Conservation (phyloP, 2,888 invertebrate species). For the Acanthopleura granulata region DNA sequence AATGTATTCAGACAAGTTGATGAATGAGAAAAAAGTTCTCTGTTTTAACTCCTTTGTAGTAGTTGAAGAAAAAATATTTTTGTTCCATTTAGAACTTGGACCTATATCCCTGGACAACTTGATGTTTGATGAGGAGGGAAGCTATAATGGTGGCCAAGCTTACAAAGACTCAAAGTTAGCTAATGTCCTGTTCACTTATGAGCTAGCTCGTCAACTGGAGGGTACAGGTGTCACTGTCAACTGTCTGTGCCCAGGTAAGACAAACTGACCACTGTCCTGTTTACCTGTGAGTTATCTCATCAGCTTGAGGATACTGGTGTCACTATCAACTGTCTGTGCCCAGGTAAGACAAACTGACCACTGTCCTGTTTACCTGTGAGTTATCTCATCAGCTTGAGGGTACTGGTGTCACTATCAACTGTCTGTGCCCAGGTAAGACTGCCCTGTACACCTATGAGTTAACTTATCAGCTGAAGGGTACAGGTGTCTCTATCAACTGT, state of each 20-base stretch:
- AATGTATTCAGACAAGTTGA: too few relatives aligned
- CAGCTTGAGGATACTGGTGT: neutral
- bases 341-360: neutral
- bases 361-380: neutral
- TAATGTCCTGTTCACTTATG: conserved; percentile 52
- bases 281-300: neutral
- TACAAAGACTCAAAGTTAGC: conserved; percentile 62
- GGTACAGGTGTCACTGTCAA: conserved; percentile 52
- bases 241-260: conserved; percentile 54
- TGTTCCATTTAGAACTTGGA: neutral
- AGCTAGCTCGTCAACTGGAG: conserved; percentile 49
- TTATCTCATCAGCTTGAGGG: neutral
- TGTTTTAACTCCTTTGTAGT: too few relatives aligned
- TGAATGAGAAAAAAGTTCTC: too few relatives aligned
- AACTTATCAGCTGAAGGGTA: neutral
- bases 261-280: neutral
- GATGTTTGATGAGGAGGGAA: conserved; percentile 24
- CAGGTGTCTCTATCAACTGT: conserved; percentile 1
- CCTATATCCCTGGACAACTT: conserved; percentile 11
- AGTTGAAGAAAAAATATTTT: too few relatives aligned
- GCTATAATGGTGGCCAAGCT: conserved; percentile 48
- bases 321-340: conserved; percentile 3
- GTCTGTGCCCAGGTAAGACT: neutral
- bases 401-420: neutral
- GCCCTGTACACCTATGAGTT: neutral